phyloP scores from a whole-genome alignment of 2,888 invertebrate genomes.

The Quadriops clusia region DNA sequence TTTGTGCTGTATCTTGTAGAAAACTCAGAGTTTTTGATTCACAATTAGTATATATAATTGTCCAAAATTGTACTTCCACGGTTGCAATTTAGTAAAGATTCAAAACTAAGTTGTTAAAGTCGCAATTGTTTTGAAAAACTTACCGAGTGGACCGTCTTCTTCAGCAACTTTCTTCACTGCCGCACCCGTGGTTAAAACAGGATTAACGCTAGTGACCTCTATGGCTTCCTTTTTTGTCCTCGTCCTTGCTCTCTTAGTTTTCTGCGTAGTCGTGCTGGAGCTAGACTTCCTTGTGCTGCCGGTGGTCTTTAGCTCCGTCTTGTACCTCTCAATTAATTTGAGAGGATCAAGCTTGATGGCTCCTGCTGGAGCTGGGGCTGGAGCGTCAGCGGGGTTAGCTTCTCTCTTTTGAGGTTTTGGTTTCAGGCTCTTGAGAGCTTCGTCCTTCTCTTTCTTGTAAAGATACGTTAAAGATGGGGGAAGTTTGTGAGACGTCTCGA shows the following conservation, averaged over 20 bases:
- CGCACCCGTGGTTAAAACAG: conserved; percentile 44
- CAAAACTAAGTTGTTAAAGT: too few species aligned
- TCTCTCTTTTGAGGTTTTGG: conserved; percentile 23
- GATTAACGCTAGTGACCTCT: conserved; percentile 41
- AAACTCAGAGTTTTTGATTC: too few species aligned
- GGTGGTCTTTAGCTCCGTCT: conserved; percentile 24
- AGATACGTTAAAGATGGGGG: conserved; percentile 40
- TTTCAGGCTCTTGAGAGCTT: conserved; percentile 22
- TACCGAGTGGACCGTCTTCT: conserved; percentile 21
- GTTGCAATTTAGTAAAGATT: too few species aligned
- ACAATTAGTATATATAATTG: too few species aligned
- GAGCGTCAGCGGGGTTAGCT: conserved; percentile 21
- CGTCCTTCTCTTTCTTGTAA: conserved; percentile 29
- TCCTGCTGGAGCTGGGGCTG: conserved; percentile 34
- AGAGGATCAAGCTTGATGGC: conserved; percentile 30
- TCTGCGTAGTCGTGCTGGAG: conserved; percentile 28
- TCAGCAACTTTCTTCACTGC: conserved; percentile 22
- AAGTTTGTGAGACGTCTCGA: conserved; percentile 64
- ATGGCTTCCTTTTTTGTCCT: conserved; percentile 26
- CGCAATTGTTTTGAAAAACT: too few species aligned
- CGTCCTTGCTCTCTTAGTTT: conserved; percentile 27
- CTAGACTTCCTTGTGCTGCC: conserved; percentile 18
- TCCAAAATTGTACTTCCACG: too few species aligned
- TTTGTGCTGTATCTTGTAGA: too few species aligned
- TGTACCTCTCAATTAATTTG: conserved; percentile 31